A percentile compares a stretch with the other conserved stretches of the same genome.
These are phyloP conservation scores for Pangasianodon hypophthalmus DNA, from an alignment of 2,113 vertebrate species.

Conservation along the genomic window DNA sequence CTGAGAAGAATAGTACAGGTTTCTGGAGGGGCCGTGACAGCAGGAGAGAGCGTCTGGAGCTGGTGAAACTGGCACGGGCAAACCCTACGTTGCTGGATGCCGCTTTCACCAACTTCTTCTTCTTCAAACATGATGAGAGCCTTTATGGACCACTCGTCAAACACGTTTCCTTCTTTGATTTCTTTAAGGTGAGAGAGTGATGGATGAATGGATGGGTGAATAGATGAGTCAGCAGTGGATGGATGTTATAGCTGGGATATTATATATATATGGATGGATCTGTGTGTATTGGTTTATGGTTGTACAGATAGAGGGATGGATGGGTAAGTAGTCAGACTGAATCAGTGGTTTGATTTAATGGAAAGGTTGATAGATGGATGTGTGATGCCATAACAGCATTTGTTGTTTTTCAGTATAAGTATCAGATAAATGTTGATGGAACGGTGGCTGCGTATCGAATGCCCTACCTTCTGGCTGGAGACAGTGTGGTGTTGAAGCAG, in stretches of 20 bases:
- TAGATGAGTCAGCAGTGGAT: background rate
- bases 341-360: background rate
- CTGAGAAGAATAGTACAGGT: conserved; percentile 85
- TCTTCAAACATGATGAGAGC: conserved; percentile 92
- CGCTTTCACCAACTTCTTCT: conserved; percentile 98
- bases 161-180: conserved; percentile 97
- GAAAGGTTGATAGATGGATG: background rate
- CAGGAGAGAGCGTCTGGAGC: conserved; percentile 89
- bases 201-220: background rate
- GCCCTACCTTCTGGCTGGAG: conserved; percentile 91
- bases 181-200: conserved; percentile 87
- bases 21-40: conserved; percentile 98
- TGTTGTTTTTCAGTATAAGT: conserved; percentile 84
- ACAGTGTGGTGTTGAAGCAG: conserved; percentile 95
- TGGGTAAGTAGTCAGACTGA: background rate
- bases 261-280: background rate
- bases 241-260: background rate
- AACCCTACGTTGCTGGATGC: conserved; percentile 87
- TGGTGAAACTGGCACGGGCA: conserved; percentile 89
- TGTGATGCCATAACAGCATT: background rate
- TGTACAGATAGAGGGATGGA: background rate
- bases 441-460: conserved; percentile 94
- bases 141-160: conserved; percentile 96
- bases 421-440: conserved; percentile 95
- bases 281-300: background rate